Conservation (phyloP, 1,140 invertebrate species). For the Ostrea denselamellosa region DNA sequence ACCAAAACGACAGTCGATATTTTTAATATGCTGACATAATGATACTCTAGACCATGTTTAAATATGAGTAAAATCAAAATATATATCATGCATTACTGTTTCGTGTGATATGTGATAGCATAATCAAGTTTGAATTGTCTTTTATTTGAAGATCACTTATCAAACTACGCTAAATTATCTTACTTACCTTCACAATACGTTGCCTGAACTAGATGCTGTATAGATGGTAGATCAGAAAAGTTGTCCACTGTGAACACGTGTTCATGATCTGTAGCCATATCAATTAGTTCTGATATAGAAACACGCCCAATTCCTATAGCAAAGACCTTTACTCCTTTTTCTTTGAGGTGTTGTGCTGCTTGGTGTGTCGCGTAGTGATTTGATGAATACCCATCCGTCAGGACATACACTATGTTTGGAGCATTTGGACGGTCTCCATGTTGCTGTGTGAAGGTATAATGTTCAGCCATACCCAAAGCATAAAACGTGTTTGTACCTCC, state of each 20-base stretch:
- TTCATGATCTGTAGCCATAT: slow-evolving; percentile 29
- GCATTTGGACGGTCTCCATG: slow-evolving; percentile 11
- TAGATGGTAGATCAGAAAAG: neutral
- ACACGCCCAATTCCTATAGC: slow-evolving; percentile 10
- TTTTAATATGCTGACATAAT: no score
- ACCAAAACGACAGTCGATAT: no score
- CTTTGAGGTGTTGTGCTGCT: slow-evolving; percentile 5
- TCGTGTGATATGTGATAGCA: no score
- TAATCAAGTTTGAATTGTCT: no score
- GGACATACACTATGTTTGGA: slow-evolving; percentile 14
- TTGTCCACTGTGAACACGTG: slow-evolving; percentile 33
- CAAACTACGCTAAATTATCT: no score
- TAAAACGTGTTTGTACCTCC: slow-evolving; percentile 53
- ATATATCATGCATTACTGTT: no score
- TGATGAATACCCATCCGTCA: slow-evolving; percentile 13
- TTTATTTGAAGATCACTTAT: no score
- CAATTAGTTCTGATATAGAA: neutral
- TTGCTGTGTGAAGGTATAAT: neutral
- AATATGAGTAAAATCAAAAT: no score
- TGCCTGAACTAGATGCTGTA: slow-evolving; percentile 11
- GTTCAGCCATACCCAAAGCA: slow-evolving; percentile 49
- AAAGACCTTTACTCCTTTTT: neutral
- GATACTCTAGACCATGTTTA: no score
- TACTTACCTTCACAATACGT: slow-evolving; percentile 32
- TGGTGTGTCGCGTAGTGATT: neutral